Conservation (phyloP, 2,888 invertebrate species). For the Anthrax anthrax region DNA sequence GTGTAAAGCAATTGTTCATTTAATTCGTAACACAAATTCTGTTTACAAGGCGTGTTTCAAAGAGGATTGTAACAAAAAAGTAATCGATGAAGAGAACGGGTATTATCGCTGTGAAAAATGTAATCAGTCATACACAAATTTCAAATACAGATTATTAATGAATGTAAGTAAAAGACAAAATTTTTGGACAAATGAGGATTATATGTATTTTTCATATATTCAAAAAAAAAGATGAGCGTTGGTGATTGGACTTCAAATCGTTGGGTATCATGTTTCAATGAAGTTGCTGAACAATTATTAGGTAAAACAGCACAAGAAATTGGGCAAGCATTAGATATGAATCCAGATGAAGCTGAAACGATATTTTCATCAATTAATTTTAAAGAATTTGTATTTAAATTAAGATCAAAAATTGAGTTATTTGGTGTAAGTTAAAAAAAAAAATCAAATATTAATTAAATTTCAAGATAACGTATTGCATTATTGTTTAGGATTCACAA, state of each 20-base stretch:
- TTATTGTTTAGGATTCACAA: slow-evolving; percentile 20
- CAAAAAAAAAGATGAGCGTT: slow-evolving; percentile 68
- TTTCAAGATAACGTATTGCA: not conserved
- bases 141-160: slow-evolving; percentile 70
- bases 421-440: slow-evolving; percentile 80
- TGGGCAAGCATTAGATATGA: slow-evolving; percentile 55
- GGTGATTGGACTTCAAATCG: slow-evolving; percentile 77
- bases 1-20: slow-evolving; percentile 60
- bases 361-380: slow-evolving; percentile 65
- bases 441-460: not conserved
- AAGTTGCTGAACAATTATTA: slow-evolving; percentile 63
- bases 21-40: slow-evolving; percentile 67
- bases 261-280: slow-evolving; percentile 86
- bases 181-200: too few relatives aligned
- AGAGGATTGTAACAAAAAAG: slow-evolving; percentile 87
- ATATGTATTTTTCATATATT: slow-evolving; percentile 13
- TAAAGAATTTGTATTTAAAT: slow-evolving; percentile 63
- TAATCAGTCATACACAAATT: slow-evolving; percentile 65
- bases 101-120: slow-evolving; percentile 93
- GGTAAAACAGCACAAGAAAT: slow-evolving; percentile 58
- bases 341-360: slow-evolving; percentile 49
- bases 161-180: slow-evolving; percentile 43
- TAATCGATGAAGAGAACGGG: slow-evolving; percentile 76
- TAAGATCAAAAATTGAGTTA: slow-evolving; percentile 78
- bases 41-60: slow-evolving; percentile 86